Conservation (phyloP, 2,888 invertebrate genomes). For the Pseudococcus longispinus region DNA sequence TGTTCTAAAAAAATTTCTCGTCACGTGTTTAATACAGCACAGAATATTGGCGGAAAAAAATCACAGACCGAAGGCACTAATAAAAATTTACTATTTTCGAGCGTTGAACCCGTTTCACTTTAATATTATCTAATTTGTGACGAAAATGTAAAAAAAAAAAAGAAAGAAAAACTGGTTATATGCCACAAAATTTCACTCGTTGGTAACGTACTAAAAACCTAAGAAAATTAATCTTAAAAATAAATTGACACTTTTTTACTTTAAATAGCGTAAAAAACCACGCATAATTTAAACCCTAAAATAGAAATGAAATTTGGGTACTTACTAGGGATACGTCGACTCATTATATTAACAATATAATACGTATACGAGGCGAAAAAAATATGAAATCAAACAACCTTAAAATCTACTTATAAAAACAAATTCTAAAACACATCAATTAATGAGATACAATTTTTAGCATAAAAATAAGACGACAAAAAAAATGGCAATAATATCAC, state of each 20-base stretch:
- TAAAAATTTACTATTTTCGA: constrained; percentile 40
- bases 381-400: constrained; percentile 9
- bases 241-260: constrained; percentile 16
- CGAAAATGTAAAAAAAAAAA: constrained; percentile 4
- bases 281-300: background rate
- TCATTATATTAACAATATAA: constrained; percentile 1
- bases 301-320: constrained; percentile 8
- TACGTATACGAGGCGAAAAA: constrained; percentile 36
- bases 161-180: constrained; percentile 20
- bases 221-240: background rate
- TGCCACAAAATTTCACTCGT: constrained; percentile 46
- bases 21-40: background rate
- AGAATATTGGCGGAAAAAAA: background rate
- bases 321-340: background rate
- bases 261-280: constrained; percentile 8
- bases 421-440: background rate
- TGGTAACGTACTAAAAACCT: constrained; percentile 51
- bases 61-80: constrained; percentile 55
- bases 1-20: constrained; percentile 31
- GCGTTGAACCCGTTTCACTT: background rate
- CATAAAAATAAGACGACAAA: constrained; percentile 37
- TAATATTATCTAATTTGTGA: background rate
- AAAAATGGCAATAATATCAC: constrained; percentile 47
- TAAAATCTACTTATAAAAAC: background rate
- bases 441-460: constrained; percentile 44